Evolutionary conservation across 2,888 invertebrate species (phyloP).

Genomic region (Leucozona laternaria): DNA sequence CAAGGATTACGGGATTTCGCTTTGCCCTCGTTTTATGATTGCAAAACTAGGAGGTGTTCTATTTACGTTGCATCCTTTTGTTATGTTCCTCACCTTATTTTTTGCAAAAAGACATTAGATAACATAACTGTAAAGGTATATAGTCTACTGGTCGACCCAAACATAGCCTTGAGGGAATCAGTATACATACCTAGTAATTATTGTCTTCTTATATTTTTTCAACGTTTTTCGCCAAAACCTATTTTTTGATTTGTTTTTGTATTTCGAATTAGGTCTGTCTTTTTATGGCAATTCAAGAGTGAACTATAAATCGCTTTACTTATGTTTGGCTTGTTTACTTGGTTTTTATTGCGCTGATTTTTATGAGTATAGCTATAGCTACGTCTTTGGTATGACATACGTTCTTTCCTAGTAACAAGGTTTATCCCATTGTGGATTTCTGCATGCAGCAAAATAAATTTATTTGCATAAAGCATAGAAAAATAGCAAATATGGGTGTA

Average conservation of each 20-base stretch:
- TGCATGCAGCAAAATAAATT: slow-evolving; percentile 37
- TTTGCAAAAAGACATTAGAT: slow-evolving; percentile 60
- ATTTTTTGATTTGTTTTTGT: slow-evolving; percentile 50
- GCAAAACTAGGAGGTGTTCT: slow-evolving; percentile 76
- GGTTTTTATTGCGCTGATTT: slow-evolving; percentile 66
- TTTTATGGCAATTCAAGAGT: slow-evolving; percentile 60
- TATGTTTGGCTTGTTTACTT: slow-evolving; percentile 49
- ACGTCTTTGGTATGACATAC: not conserved
- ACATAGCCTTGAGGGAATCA: slow-evolving; percentile 51
- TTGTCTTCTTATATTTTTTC: slow-evolving; percentile 24
- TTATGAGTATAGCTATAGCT: slow-evolving; percentile 39
- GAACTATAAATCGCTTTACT: slow-evolving; percentile 33
- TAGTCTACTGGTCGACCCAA: slow-evolving; percentile 13
- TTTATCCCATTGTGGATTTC: not conserved
- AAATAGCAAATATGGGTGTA: slow-evolving; percentile 2
- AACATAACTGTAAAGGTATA: slow-evolving; percentile 20
- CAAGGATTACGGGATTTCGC: slow-evolving; percentile 55
- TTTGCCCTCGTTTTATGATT: slow-evolving; percentile 52
- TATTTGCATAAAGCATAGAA: slow-evolving; percentile 53
- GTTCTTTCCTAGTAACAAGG: slow-evolving; percentile 34
- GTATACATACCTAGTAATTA: not conserved
- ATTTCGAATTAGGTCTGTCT: slow-evolving; percentile 27
- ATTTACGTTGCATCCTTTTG: slow-evolving; percentile 75
- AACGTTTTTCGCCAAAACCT: slow-evolving; percentile 29
- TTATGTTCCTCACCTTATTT: slow-evolving; percentile 30